A percentile compares a stretch with the other conserved stretches of the same genome.
Conservation (phyloP, 2,797 vertebrate species). For the Tragopan temminckii region DNA sequence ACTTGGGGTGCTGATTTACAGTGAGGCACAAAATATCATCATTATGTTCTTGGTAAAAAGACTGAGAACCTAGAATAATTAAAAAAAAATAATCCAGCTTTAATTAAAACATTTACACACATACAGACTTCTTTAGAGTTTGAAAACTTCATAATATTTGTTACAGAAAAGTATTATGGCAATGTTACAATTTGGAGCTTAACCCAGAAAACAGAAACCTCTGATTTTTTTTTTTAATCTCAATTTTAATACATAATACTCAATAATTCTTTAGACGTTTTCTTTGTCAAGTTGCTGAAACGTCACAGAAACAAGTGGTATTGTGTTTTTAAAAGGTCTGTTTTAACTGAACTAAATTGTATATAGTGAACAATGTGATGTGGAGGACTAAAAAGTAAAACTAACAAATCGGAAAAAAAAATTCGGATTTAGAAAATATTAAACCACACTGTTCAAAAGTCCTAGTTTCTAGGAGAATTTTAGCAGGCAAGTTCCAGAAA, state of each 20-base stretch:
- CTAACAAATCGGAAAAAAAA: background rate
- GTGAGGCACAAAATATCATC: constrained; percentile 99
- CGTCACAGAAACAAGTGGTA: background rate
- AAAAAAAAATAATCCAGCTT: background rate
- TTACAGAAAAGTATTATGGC: background rate
- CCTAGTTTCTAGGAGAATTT: background rate
- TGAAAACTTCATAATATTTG: background rate
- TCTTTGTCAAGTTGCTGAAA: background rate
- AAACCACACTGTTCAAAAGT: background rate
- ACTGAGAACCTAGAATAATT: constrained; percentile 90
- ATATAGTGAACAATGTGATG: background rate
- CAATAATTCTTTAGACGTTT: background rate
- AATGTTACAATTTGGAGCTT: background rate
- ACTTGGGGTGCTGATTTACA: constrained; percentile 99
- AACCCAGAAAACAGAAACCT: background rate
- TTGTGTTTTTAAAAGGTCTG: background rate
- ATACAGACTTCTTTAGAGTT: background rate
- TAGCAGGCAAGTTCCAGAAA: background rate
- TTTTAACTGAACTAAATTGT: background rate
- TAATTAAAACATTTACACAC: background rate
- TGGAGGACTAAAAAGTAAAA: background rate
- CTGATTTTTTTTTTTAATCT: background rate
- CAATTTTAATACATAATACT: background rate
- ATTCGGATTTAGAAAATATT: background rate
- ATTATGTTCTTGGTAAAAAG: constrained; percentile 98